A percentile compares a stretch with the other conserved stretches of the same genome.
Conservation (phyloP, 2,888 invertebrate genomes). For the Brassicogethes aeneus region DNA sequence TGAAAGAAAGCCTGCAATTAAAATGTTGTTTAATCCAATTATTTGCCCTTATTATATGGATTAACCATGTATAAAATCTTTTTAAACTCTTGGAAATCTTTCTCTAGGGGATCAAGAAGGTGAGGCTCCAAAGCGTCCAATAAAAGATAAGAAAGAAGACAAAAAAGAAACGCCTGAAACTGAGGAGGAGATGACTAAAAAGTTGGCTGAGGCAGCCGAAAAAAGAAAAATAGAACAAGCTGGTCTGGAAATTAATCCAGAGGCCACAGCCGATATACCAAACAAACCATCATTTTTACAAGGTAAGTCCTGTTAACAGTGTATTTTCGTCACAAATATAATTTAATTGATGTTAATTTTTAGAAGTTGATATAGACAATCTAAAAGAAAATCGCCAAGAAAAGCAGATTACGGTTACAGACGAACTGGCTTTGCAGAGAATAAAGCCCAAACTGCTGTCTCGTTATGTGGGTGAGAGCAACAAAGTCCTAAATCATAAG, state of each 20-base stretch:
- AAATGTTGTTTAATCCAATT: no score
- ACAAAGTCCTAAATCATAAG: slow-evolving; percentile 1
- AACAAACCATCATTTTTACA: neutral
- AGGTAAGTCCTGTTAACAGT: neutral
- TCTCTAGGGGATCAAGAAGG: no score
- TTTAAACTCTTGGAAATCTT: no score
- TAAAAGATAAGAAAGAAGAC: no score
- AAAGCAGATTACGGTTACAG: neutral
- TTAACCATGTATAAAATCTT: no score
- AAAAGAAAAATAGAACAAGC: neutral
- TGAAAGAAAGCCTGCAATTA: no score
- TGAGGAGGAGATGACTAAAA: neutral
- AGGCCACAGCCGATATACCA: neutral
- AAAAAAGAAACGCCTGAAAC: neutral
- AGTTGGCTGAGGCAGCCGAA: no score
- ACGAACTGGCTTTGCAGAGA: neutral
- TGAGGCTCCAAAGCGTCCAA: no score
- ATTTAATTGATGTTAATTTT: no score
- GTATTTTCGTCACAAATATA: neutral
- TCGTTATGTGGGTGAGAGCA: slow-evolving; percentile 2
- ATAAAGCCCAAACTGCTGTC: neutral
- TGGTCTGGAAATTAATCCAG: neutral
- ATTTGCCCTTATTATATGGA: no score
- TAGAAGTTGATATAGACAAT: neutral
- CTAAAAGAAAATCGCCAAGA: neutral